phyloP scores from a whole-genome alignment of 2,888 invertebrate genomes.

The Thera obeliscata region DNA sequence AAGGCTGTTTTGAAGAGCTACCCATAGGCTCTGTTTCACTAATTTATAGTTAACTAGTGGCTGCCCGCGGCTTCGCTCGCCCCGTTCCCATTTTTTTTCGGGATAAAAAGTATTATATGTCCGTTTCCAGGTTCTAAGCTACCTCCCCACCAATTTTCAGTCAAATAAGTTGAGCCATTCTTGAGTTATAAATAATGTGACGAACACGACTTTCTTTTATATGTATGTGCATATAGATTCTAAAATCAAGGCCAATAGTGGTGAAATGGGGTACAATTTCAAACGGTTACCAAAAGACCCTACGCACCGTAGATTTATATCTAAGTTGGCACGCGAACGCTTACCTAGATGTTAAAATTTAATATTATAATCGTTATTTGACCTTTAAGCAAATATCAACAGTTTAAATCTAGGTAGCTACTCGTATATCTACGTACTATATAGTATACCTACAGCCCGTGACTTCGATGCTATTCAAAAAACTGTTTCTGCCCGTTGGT shows the following conservation, averaged over 20 bases:
- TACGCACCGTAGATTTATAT: conserved; percentile 14
- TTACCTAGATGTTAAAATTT: conserved; percentile 16
- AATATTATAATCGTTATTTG: conserved; percentile 16
- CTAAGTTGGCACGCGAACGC: conserved; percentile 7
- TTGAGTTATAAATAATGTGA: too few species aligned
- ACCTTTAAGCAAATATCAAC: conserved; percentile 7
- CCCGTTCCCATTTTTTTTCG: too few species aligned
- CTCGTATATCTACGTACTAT: not conserved
- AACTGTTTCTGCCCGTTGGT: not conserved
- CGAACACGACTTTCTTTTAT: too few species aligned
- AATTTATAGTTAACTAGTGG: too few species aligned
- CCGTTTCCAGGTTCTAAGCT: too few species aligned
- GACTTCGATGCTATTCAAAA: not conserved
- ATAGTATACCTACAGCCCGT: not conserved
- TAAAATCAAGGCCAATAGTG: not conserved
- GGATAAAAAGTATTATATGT: too few species aligned
- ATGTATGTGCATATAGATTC: too few species aligned
- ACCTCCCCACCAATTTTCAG: too few species aligned
- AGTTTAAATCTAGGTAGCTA: conserved; percentile 1
- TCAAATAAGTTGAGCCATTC: too few species aligned
- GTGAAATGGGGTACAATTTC: not conserved
- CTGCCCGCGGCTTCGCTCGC: too few species aligned
- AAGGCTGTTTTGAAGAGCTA: too few species aligned
- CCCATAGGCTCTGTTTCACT: too few species aligned
- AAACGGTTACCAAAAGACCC: conserved; percentile 7